phyloP scores from a whole-genome alignment of 2,888 invertebrate species.

The Malacosoma neustria region DNA sequence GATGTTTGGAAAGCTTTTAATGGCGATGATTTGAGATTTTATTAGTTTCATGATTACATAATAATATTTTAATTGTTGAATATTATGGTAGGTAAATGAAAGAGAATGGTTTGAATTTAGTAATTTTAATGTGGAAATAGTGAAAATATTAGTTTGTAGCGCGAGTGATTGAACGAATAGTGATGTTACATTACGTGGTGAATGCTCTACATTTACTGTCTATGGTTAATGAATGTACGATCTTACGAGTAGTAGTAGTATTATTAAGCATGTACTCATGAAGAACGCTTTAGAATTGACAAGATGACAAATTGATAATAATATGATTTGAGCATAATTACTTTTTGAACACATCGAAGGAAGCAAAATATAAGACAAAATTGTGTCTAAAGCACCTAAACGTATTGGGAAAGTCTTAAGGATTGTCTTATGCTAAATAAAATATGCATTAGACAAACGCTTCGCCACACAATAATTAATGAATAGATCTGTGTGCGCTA shows the following conservation, averaged over 20 bases:
- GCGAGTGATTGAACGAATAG: neutral
- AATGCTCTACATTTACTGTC: neutral
- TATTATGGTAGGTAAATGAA: conserved; percentile 6
- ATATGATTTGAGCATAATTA: conserved; percentile 59
- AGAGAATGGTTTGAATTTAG: neutral
- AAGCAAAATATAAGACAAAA: conserved; percentile 41
- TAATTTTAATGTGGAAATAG: neutral
- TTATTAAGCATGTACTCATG: no score
- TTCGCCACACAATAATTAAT: no score
- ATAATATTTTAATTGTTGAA: neutral
- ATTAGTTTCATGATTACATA: conserved; percentile 14
- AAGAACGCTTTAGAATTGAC: neutral
- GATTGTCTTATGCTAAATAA: conserved; percentile 9
- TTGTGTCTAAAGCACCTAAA: conserved; percentile 31
- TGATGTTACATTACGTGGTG: neutral
- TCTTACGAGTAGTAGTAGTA: no score
- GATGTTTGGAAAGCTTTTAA: conserved; percentile 35
- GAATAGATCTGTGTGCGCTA: no score
- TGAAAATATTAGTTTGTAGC: neutral
- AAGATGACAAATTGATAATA: conserved; percentile 4
- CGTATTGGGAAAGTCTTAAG: conserved; percentile 12
- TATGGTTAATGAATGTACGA: no score
- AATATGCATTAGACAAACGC: no score
- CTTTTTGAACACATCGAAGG: conserved; percentile 62
- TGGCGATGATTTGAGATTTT: conserved; percentile 17